Conservation (phyloP, 2,113 vertebrate species). For the Nothobranchius furzeri region DNA sequence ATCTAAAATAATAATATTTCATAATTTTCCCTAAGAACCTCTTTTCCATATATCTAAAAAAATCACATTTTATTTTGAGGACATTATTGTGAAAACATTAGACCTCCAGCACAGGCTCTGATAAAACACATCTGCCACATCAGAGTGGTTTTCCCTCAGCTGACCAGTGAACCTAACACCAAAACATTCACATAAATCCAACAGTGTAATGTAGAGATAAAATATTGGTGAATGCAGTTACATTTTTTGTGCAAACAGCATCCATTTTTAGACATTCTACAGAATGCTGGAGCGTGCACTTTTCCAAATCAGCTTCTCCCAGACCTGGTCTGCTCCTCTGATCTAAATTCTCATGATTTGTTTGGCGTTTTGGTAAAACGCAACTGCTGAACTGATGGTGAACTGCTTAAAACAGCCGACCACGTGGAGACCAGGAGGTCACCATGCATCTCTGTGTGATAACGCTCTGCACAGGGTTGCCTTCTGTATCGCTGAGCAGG, state of each 20-base stretch:
- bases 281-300: background rate
- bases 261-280: background rate
- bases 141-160: too few species aligned
- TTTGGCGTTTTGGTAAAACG: slow-evolving; percentile 24
- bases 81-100: too few species aligned
- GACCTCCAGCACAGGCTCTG: too few species aligned
- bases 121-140: too few species aligned
- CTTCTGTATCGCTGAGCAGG: slow-evolving; percentile 25
- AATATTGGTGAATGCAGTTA: background rate
- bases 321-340: slow-evolving; percentile 5
- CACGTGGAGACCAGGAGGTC: slow-evolving; percentile 4
- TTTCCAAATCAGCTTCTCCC: slow-evolving; percentile 32
- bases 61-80: too few species aligned
- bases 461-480: slow-evolving; percentile 5
- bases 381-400: slow-evolving; percentile 12
- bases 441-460: slow-evolving; percentile 5
- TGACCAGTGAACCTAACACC: too few species aligned
- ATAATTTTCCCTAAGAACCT: too few species aligned
- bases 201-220: background rate
- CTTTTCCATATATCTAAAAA: too few species aligned
- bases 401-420: slow-evolving; percentile 10
- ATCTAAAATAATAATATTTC: too few species aligned
- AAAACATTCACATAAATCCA: too few species aligned
- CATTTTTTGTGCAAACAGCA: background rate
- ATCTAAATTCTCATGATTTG: slow-evolving; percentile 22